phyloP scores from a whole-genome alignment of 1,140 invertebrate genomes.

The Lasioglossum baleicum region DNA sequence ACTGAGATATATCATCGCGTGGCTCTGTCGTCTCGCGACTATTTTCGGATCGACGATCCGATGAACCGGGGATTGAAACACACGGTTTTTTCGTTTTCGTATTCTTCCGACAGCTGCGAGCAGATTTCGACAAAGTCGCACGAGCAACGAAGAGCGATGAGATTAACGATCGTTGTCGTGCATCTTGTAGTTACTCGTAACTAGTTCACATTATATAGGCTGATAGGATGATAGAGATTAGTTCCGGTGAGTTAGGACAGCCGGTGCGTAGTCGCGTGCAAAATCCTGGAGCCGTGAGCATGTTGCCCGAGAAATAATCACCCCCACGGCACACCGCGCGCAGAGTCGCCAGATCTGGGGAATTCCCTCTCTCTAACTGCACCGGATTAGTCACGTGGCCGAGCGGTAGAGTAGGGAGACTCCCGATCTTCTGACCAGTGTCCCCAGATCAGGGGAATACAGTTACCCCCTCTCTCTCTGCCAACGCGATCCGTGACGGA shows the following conservation, averaged over 20 bases:
- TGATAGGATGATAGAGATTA: slow-evolving; percentile 39
- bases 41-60: background rate
- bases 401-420: too few species aligned
- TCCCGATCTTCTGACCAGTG: too few species aligned
- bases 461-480: too few species aligned
- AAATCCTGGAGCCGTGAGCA: background rate
- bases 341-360: too few species aligned
- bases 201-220: slow-evolving; percentile 47
- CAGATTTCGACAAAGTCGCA: background rate
- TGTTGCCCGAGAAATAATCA: background rate
- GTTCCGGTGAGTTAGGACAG: slow-evolving; percentile 11
- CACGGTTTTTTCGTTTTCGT: background rate
- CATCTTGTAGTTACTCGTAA: slow-evolving; percentile 37
- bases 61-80: background rate
- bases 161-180: slow-evolving; percentile 46
- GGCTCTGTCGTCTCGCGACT: background rate
- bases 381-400: too few species aligned
- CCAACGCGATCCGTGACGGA: too few species aligned
- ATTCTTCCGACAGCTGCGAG: background rate
- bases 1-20: too few species aligned
- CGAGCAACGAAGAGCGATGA: slow-evolving; percentile 26
- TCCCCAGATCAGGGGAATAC: too few species aligned
- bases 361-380: too few species aligned
- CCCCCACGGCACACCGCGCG: too few species aligned
- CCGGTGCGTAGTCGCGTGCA: slow-evolving; percentile 15